These are phyloP conservation scores for Enteromius afrohamiltoni DNA, from an alignment of 2,797 vertebrate genomes.

Conservation along the genomic window DNA sequence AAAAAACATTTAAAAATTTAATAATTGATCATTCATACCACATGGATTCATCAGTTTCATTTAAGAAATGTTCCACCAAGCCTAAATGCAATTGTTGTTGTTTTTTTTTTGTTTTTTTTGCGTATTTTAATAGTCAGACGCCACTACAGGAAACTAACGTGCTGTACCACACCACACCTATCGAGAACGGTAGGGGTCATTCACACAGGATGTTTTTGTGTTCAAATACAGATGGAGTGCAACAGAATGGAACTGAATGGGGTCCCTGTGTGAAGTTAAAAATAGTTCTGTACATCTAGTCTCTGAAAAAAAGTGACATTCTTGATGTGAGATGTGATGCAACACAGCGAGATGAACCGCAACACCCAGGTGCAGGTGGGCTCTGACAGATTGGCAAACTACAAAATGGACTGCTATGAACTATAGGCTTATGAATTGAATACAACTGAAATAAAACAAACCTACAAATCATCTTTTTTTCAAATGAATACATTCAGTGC, in stretches of 20 bases:
- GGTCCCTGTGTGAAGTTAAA: no score
- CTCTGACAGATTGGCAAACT: not conserved
- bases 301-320: constrained; percentile 15
- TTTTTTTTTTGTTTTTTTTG: not conserved
- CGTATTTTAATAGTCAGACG: not conserved
- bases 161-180: no score
- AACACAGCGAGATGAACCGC: not conserved
- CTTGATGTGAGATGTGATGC: not conserved
- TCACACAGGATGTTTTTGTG: not conserved
- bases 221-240: constrained; percentile 18
- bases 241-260: not conserved
- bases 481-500: not conserved
- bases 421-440: not conserved
- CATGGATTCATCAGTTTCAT: not conserved
- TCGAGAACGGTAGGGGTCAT: not conserved
- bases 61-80: not conserved
- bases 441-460: not conserved
- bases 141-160: not conserved
- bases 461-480: not conserved
- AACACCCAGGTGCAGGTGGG: not conserved
- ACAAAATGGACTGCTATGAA: not conserved
- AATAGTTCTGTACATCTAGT: no score
- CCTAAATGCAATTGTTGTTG: not conserved
- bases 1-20: not conserved
- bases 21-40: not conserved